A percentile compares a stretch with the other conserved stretches of the same genome.
Conservation (phyloP, 2,888 invertebrate genomes). For the Mesopsocus fuscifrons region DNA sequence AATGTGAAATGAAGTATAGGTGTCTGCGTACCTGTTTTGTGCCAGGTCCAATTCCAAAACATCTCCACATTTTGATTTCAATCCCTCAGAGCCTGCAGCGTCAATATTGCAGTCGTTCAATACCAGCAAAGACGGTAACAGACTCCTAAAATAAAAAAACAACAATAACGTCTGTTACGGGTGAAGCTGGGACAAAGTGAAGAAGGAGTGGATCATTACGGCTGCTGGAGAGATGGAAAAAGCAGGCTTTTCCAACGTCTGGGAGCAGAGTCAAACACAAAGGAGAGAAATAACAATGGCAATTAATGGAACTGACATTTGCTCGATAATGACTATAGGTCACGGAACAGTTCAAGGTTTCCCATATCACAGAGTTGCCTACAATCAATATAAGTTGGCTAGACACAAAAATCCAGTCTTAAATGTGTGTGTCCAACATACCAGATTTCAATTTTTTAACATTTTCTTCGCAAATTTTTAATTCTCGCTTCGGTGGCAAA, state of each 20-base stretch:
- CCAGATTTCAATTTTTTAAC: neutral
- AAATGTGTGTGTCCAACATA: neutral
- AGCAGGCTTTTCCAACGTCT: too few relatives aligned
- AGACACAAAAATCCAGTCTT: too few relatives aligned
- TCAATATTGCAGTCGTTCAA: conserved; percentile 84
- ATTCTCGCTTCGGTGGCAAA: too few relatives aligned
- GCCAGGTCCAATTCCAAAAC: conserved; percentile 91
- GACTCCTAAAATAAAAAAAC: conserved; percentile 17
- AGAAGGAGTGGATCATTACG: neutral
- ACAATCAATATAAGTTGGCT: too few relatives aligned
- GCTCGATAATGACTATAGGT: too few relatives aligned
- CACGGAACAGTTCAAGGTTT: too few relatives aligned
- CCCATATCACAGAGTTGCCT: too few relatives aligned
- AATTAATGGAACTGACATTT: too few relatives aligned
- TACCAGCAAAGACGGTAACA: conserved; percentile 63
- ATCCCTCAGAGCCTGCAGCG: conserved; percentile 64
- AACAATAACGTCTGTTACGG: neutral
- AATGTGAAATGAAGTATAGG: too few relatives aligned
- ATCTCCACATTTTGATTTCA: conserved; percentile 65
- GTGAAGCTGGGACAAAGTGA: neutral
- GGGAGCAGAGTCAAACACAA: too few relatives aligned
- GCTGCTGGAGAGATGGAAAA: neutral
- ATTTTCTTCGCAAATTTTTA: neutral
- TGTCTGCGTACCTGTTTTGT: conserved; percentile 62
- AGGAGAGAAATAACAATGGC: too few relatives aligned